These are phyloP conservation scores for Elachura formosa DNA, from an alignment of 2,113 vertebrate genomes.

Conservation along the genomic window DNA sequence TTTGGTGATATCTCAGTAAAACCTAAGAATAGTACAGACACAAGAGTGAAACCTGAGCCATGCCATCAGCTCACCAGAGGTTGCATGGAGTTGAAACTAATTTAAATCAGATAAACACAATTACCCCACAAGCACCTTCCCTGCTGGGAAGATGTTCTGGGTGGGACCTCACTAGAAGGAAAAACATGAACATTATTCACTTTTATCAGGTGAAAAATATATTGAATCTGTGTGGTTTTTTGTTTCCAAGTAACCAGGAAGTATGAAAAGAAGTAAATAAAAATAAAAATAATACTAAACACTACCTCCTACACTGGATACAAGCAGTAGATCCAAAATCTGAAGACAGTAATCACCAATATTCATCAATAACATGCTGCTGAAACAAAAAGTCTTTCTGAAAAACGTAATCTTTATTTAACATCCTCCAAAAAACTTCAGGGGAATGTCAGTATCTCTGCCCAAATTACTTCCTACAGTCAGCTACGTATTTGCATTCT, in stretches of 20 bases:
- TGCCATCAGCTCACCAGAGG: background rate
- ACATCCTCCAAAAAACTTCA: background rate
- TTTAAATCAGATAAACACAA: background rate
- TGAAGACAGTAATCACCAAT: background rate
- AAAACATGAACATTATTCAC: background rate
- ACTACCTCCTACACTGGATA: background rate
- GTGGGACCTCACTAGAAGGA: background rate
- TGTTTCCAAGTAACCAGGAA: background rate
- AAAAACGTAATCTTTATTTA: background rate
- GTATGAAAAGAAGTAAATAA: background rate
- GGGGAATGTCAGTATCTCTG: background rate
- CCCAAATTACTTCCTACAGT: background rate
- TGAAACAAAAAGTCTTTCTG: background rate
- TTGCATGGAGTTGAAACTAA: background rate
- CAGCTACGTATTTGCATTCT: background rate
- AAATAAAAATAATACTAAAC: background rate
- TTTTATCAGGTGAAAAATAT: background rate
- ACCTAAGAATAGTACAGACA: background rate
- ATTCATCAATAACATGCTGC: background rate
- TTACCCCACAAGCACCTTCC: background rate
- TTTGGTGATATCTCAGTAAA: background rate
- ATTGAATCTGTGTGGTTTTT: background rate
- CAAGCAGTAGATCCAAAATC: background rate
- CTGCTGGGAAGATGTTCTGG: background rate
- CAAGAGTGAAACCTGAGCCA: background rate